Base-by-base conservation (phyloP, 2,888 invertebrate genomes). In the Drosophila stalkeri region DNA sequence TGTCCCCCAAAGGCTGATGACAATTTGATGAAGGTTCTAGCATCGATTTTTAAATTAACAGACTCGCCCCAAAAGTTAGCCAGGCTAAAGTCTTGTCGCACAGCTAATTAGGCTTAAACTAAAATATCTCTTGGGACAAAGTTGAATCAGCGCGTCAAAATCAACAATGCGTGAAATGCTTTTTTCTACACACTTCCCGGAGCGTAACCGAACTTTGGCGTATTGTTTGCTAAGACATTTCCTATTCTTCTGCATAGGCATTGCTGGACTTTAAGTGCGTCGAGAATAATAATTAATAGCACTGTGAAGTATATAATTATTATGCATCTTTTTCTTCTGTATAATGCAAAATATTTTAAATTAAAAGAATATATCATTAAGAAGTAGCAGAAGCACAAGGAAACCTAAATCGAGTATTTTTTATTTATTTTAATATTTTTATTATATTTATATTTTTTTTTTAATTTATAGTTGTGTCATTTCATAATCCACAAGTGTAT, bases 31-130 rank as follows among this genome's bases (percentile, higher is more conserved):
- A 89, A 87, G 85, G 88, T 86, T 82, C 66, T 69, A 63, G 72
- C 82, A 85, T 89, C 88, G 85, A 86, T 86, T 86, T 85, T 90
- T 88, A 82, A 86, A 90, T 89, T 89, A 81, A 77, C 85, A 78
- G 72, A 74, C 69, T 81, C 85, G 67, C 73, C 64, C 68, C 66
- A 69, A 57, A 63, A 74, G 72, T 84, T 85, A 62, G 70, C 65
- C 75, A 31, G 71, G 57, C 76, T 68, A 80, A 70, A 72, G 70
- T 52, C 87, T 68, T 75, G 68, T 80, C 69, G 72, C 72, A 87
- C 74, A 89, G 74, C 85, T 85, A 85, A 85, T 85, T 85, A 87
- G 90, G 82, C 85, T 85, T 89, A 87, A 85, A 81, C 72, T 81
- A 71, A 77, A 89, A 81, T 78, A 79, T 81, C 77, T 77, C 77